These are phyloP conservation scores for Pseudolycoriella hygida DNA, from an alignment of 2,888 invertebrate species.

Conservation along the genomic window DNA sequence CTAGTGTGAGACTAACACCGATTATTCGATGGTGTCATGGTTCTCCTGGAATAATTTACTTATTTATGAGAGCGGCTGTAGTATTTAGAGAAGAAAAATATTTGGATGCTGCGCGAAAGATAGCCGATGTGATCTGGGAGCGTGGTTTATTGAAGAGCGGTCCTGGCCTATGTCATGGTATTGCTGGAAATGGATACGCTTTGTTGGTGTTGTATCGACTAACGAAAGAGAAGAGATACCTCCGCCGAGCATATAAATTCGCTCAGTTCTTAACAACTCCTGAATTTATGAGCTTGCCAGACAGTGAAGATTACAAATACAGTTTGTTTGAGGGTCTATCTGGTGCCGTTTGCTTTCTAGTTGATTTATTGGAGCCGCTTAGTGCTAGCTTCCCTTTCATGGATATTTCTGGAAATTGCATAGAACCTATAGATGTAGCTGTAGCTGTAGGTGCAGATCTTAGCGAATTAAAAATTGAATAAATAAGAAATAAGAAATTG, in stretches of 20 bases:
- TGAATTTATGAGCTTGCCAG: no score
- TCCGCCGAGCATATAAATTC: not conserved
- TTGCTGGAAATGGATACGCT: constrained; percentile 70
- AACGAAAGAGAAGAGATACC: constrained; percentile 31
- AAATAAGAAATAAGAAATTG: no score
- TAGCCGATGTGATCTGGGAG: constrained; percentile 64
- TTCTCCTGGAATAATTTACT: constrained; percentile 62
- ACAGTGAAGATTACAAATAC: no score
- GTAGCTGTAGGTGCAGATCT: no score
- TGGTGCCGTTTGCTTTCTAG: constrained; percentile 67
- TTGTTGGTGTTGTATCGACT: constrained; percentile 59
- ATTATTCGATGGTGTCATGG: constrained; percentile 92
- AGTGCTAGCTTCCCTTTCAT: constrained; percentile 69
- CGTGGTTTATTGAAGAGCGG: constrained; percentile 73
- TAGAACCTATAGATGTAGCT: no score
- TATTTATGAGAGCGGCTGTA: constrained; percentile 64
- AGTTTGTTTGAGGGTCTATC: constrained; percentile 77
- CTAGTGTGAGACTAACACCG: no score
- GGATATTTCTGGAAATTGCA: constrained; percentile 35
- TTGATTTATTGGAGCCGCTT: constrained; percentile 55
- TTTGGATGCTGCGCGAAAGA: constrained; percentile 43
- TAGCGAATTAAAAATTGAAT: no score
- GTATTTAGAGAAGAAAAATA: constrained; percentile 57
- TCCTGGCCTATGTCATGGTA: constrained; percentile 78
- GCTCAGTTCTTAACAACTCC: not conserved